phyloP scores from a whole-genome alignment of 2,797 vertebrate species.

The Sciaenops ocellatus region DNA sequence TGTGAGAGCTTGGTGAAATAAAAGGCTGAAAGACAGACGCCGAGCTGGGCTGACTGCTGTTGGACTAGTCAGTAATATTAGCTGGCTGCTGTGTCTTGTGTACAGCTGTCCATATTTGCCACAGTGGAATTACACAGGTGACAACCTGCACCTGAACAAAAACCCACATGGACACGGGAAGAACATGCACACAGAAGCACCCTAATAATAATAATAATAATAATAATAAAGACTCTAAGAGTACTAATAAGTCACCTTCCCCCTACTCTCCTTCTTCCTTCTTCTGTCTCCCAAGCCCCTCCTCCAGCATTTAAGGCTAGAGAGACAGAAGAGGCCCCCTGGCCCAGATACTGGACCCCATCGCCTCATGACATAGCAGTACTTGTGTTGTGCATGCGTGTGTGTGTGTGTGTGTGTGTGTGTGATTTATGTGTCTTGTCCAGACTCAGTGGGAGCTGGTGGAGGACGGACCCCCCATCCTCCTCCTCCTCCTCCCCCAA shows the following conservation, averaged over 20 bases:
- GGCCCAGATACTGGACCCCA: conserved; percentile 67
- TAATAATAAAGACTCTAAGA: conserved; percentile 15
- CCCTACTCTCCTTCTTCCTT: neutral
- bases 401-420: conserved; percentile 33
- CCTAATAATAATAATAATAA: conserved; percentile 11
- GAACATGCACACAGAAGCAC: conserved; percentile 16
- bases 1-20: no score
- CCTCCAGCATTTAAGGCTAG: conserved; percentile 41
- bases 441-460: conserved; percentile 70
- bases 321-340: conserved; percentile 55
- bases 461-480: conserved; percentile 35
- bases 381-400: conserved; percentile 42
- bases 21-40: no score
- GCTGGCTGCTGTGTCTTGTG: no score
- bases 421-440: conserved; percentile 82
- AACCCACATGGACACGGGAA: neutral
- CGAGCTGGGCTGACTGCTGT: no score
- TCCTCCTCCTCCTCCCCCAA: conserved; percentile 25
- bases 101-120: no score
- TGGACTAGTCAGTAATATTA: no score
- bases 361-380: conserved; percentile 60
- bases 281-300: conserved; percentile 25
- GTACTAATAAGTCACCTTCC: conserved; percentile 25
- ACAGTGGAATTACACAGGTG: no score
- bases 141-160: neutral